These are phyloP conservation scores for Drosophila nigricruria DNA, from an alignment of 2,888 invertebrate species.

Conservation along the genomic window DNA sequence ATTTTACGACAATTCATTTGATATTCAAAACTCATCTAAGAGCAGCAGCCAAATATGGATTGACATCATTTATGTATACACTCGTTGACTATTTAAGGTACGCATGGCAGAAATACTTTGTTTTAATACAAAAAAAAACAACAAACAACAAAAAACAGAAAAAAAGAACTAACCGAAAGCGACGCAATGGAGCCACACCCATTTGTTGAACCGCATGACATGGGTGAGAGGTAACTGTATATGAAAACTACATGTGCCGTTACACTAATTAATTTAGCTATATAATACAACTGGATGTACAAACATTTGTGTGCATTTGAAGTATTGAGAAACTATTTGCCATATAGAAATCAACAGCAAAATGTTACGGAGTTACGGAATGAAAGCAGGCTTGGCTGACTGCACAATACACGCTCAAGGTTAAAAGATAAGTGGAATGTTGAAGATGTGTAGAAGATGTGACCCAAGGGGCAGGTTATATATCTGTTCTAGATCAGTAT, in stretches of 20 bases:
- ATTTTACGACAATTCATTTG: not conserved
- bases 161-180: slow-evolving; percentile 24
- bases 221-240: slow-evolving; percentile 63
- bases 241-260: slow-evolving; percentile 62
- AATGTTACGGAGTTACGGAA: not conserved
- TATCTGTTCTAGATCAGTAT: not conserved
- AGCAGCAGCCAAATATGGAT: not conserved
- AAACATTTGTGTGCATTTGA: slow-evolving; percentile 3
- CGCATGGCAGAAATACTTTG: slow-evolving; percentile 45
- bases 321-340: not conserved
- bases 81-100: slow-evolving; percentile 32
- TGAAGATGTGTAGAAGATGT: too few species aligned
- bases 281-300: not conserved
- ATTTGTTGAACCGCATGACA: slow-evolving; percentile 11
- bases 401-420: not conserved
- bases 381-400: not conserved
- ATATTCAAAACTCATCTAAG: not conserved
- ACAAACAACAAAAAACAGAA: not conserved
- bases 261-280: slow-evolving; percentile 16
- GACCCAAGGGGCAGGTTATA: too few species aligned
- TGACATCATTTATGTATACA: slow-evolving; percentile 29
- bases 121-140: slow-evolving; percentile 38
- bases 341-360: not conserved
- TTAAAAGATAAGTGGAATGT: not conserved
- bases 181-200: slow-evolving; percentile 40